These are phyloP conservation scores for Dione vanillae DNA, from an alignment of 2,888 invertebrate genomes.

Conservation along the genomic window DNA sequence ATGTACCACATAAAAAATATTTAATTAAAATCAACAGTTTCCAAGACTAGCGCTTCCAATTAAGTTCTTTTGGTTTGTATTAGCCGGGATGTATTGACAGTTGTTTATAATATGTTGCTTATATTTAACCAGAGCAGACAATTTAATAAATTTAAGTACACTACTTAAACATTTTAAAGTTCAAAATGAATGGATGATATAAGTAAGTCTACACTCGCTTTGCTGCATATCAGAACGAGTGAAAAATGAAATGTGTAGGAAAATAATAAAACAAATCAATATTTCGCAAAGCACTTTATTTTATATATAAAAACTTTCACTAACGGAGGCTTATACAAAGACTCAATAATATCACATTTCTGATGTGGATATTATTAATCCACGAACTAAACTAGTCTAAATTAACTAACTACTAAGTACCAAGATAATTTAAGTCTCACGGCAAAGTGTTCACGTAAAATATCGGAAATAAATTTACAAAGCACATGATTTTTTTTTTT, in stretches of 20 bases:
- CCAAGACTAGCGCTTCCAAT: no score
- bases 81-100: no score
- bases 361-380: slow-evolving; percentile 88
- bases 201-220: no score
- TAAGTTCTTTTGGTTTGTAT: no score
- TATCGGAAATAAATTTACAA: background rate
- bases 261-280: slow-evolving; percentile 41
- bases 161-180: no score
- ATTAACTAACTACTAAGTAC: slow-evolving; percentile 67
- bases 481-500: slow-evolving; percentile 4
- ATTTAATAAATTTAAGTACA: no score
- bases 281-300: slow-evolving; percentile 52
- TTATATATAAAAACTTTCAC: slow-evolving; percentile 54
- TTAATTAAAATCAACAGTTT: no score
- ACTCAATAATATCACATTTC: slow-evolving; percentile 89
- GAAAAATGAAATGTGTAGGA: background rate
- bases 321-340: slow-evolving; percentile 80
- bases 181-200: no score
- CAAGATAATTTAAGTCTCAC: slow-evolving; percentile 53
- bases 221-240: no score
- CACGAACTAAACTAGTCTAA: slow-evolving; percentile 65
- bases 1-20: no score
- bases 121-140: no score
- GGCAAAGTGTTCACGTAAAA: slow-evolving; percentile 38
- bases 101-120: no score